Percentiles rank a stretch among this genome's conserved stretches.
phyloP scores from a whole-genome alignment of 2,113 vertebrate genomes.

The Menidia beryllina region DNA sequence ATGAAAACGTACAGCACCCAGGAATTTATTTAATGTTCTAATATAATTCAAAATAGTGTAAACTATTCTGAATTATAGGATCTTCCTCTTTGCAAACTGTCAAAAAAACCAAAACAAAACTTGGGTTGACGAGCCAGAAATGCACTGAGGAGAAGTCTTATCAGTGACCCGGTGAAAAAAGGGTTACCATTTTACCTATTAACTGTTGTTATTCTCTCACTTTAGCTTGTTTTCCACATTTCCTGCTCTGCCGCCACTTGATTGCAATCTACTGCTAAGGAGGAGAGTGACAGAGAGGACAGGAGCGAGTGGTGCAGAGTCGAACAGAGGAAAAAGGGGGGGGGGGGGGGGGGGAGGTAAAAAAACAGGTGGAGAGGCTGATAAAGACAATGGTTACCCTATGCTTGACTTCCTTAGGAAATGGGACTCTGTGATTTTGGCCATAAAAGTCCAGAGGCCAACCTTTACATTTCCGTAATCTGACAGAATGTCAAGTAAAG shows the following conservation, averaged over 20 bases:
- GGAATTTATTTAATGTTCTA: not conserved
- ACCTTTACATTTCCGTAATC: slow-evolving; percentile 50
- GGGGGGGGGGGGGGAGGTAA: not conserved
- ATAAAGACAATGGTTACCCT: slow-evolving; percentile 66
- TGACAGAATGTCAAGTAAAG: slow-evolving; percentile 56
- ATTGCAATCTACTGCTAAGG: slow-evolving; percentile 67
- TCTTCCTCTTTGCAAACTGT: slow-evolving; percentile 19
- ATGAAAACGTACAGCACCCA: not conserved
- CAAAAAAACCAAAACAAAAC: slow-evolving; percentile 4
- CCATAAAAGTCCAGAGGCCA: slow-evolving; percentile 72
- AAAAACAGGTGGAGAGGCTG: slow-evolving; percentile 25
- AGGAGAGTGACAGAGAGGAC: slow-evolving; percentile 14
- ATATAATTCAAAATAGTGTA: not conserved
- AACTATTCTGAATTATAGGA: not conserved
- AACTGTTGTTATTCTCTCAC: slow-evolving; percentile 60
- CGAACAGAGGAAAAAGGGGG: not conserved
- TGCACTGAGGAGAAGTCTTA: slow-evolving; percentile 50
- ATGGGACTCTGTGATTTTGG: slow-evolving; percentile 53
- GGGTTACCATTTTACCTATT: slow-evolving; percentile 63
- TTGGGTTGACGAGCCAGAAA: slow-evolving; percentile 24
- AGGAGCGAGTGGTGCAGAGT: not conserved
- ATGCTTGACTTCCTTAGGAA: slow-evolving; percentile 73
- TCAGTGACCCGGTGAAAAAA: slow-evolving; percentile 65
- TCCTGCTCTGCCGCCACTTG: slow-evolving; percentile 49
- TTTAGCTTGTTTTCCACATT: slow-evolving; percentile 61